Base-by-base conservation (phyloP, 92 coral and sea anemone species). In the Phenganax stokvisi region DNA sequence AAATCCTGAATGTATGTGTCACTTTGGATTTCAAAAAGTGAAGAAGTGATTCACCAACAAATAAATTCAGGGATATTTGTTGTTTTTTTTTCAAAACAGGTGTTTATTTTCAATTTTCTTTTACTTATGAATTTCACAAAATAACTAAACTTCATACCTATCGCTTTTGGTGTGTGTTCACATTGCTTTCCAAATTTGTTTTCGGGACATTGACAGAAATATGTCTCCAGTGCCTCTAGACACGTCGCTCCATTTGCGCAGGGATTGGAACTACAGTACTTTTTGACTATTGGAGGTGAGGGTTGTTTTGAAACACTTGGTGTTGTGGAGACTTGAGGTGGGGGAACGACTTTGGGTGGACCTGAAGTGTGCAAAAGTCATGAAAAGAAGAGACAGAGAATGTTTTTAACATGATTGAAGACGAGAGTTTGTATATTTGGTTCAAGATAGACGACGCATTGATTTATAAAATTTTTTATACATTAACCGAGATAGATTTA, bases 171-270 rank as follows among this genome's bases (percentile, higher is more conserved):
- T 51, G 83, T 79, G 51, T 64, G 76, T 31, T 86, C 94, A 63
- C 99, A 96, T 0, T 80, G 73, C 76, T 89, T 86, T 25, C 99
- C 99, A 31, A 53, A 86, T 12, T 71, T 85, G 74, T 90, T 86
- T 28, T 80, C 81, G 1, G 88, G 81, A 75, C 99, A 96, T 37
- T 77, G 88, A 68, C 99, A 96, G 74, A 71, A 88, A 74, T 84
- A 96, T 0, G 97, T 90, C 31, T 16, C 52, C 77, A 85, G 83
- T 61, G 91, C 93, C 20, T 90, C 96, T 9, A 96, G 71, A 81
- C 99, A 96, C 6, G 92, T 84, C 9, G 96, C 99, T 20, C 96
- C 96, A 73, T 88, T 87, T 6, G 55, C 60, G 72, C 99, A 96
- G n/a, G 92, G 89, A 57, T 90, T 84, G 3, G 92, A 87, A 10